A percentile compares a stretch with the other conserved stretches of the same genome.
phyloP scores from a whole-genome alignment of 2,888 invertebrate genomes.

The Brachylomia viminalis region DNA sequence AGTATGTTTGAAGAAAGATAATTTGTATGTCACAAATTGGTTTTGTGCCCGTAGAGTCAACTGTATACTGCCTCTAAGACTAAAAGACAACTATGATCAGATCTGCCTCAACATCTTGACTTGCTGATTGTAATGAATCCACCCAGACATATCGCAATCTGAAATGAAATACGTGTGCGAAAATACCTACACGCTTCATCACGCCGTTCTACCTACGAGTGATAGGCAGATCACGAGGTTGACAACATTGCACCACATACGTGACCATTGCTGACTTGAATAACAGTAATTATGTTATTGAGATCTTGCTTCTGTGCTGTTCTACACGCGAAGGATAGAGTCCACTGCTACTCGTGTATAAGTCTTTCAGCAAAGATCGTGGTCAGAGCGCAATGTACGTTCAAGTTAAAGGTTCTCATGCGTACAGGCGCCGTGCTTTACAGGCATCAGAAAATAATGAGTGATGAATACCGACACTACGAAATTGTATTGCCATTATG shows the following conservation, averaged over 20 bases:
- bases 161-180: slow-evolving; percentile 50
- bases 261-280: slow-evolving; percentile 27
- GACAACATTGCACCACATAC: slow-evolving; percentile 42
- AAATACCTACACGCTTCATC: slow-evolving; percentile 39
- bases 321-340: not conserved
- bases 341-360: not conserved
- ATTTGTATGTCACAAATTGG: not conserved
- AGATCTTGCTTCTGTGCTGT: slow-evolving; percentile 20
- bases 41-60: not conserved
- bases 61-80: not conserved
- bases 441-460: slow-evolving; percentile 33
- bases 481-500: slow-evolving; percentile 52
- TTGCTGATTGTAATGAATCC: slow-evolving; percentile 24
- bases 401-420: not conserved
- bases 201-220: slow-evolving; percentile 15
- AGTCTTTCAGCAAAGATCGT: not conserved
- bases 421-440: not conserved
- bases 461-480: slow-evolving; percentile 30
- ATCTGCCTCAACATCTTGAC: not conserved
- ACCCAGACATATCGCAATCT: slow-evolving; percentile 27
- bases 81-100: not conserved
- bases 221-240: slow-evolving; percentile 31
- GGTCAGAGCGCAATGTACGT: not conserved
- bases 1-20: not conserved
- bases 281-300: slow-evolving; percentile 32